Conservation (phyloP, 2,113 vertebrate species). For the Phrynosoma platyrhinos region DNA sequence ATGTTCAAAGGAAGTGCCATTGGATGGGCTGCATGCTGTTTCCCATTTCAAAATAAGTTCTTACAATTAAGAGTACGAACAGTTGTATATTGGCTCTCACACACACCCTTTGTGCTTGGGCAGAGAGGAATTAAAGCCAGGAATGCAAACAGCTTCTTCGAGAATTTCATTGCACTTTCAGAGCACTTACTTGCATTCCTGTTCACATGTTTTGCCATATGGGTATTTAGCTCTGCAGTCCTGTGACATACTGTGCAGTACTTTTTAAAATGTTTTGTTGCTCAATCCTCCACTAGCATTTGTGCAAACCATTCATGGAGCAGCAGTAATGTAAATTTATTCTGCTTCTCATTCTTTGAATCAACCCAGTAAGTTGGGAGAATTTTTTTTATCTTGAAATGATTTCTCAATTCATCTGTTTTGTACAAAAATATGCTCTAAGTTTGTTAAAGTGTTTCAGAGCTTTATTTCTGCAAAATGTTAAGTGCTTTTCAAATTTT, state of each 20-base stretch:
- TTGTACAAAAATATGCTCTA: neutral
- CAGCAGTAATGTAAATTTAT: neutral
- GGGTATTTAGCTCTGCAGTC: no score
- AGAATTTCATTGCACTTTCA: no score
- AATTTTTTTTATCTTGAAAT: neutral
- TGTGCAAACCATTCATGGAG: neutral
- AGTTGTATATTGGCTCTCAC: no score
- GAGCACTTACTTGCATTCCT: no score
- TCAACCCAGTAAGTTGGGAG: neutral
- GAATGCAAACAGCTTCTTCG: neutral
- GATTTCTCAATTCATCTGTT: neutral
- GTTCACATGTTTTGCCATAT: no score
- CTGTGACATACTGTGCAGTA: no score
- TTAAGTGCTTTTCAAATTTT: constrained; percentile 33
- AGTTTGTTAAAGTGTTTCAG: constrained; percentile 15
- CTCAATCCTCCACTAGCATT: no score
- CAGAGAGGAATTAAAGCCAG: neutral
- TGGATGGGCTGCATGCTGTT: no score
- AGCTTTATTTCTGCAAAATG: neutral
- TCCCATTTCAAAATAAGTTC: neutral
- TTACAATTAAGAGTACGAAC: neutral
- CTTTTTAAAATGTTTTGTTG: neutral
- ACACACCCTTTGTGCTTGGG: no score
- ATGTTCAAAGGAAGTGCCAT: no score
- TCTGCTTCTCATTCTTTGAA: neutral